Conservation (phyloP, 1,140 invertebrate species). For the Drosophila melanica region DNA sequence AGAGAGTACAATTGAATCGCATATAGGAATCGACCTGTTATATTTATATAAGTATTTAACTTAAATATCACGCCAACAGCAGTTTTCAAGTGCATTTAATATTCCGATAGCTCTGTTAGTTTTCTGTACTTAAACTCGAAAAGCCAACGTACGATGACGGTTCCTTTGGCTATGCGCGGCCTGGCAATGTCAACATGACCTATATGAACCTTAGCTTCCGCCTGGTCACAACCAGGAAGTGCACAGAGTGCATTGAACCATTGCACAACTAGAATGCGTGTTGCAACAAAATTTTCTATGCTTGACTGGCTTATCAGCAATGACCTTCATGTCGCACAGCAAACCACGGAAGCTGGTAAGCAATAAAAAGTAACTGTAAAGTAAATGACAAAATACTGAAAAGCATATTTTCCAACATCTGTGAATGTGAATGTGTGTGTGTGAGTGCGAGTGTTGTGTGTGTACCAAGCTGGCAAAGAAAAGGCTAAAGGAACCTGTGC, state of each 20-base stretch:
- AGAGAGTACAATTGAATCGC: too few relatives aligned
- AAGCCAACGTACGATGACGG: slow-evolving; percentile 9
- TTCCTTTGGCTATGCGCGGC: slow-evolving; percentile 3
- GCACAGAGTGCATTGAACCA: slow-evolving; percentile 53
- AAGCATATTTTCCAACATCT: slow-evolving; percentile 10
- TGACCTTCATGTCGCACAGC: slow-evolving; percentile 63
- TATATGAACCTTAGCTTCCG: slow-evolving; percentile 52
- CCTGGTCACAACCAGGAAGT: slow-evolving; percentile 57
- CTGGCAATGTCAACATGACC: slow-evolving; percentile 36
- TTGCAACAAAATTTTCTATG: slow-evolving; percentile 30
- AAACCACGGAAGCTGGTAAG: slow-evolving; percentile 37
- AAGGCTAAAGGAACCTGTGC: slow-evolving; percentile 33
- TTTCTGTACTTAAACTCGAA: neutral
- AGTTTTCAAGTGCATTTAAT: neutral
- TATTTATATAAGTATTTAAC: too few relatives aligned
- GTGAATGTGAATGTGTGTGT: neutral
- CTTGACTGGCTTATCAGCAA: slow-evolving; percentile 69
- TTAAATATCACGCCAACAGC: too few relatives aligned
- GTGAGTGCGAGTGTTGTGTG: neutral
- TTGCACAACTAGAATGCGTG: slow-evolving; percentile 12
- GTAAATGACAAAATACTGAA: slow-evolving; percentile 45
- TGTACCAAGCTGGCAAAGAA: slow-evolving; percentile 11
- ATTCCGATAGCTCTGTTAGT: neutral
- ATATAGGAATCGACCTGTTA: too few relatives aligned
- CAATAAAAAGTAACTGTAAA: slow-evolving; percentile 22